Evolutionary conservation across 2,888 invertebrate genomes (phyloP).

Genomic region (Hydroisotoma schaefferi): DNA sequence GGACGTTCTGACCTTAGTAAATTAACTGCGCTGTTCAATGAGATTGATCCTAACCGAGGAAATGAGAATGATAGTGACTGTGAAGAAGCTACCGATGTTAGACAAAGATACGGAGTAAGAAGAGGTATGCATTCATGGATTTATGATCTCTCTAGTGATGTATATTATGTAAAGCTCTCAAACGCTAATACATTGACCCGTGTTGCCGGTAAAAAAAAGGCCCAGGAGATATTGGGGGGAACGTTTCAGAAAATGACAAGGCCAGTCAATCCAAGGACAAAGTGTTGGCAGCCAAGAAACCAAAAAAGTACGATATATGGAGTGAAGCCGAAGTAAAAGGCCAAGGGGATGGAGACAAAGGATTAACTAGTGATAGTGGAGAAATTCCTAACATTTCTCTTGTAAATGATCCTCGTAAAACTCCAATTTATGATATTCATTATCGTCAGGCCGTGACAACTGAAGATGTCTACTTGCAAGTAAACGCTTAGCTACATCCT

Average conservation of each 20-base stretch:
- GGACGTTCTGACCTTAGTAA: constrained; percentile 14
- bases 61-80: constrained; percentile 51
- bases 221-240: constrained; percentile 54
- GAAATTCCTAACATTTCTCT: constrained; percentile 50
- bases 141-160: not conserved
- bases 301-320: constrained; percentile 41
- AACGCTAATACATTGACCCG: not conserved
- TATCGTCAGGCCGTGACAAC: constrained; percentile 81
- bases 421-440: constrained; percentile 72
- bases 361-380: no score
- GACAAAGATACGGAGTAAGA: no score
- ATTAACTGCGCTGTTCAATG: constrained; percentile 18
- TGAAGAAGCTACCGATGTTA: no score
- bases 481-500: no score
- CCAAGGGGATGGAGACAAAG: constrained; percentile 15
- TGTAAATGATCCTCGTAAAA: constrained; percentile 61
- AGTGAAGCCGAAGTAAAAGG: constrained; percentile 53
- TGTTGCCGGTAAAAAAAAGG: constrained; percentile 50
- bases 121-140: not conserved
- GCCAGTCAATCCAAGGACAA: not conserved
- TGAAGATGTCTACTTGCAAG: constrained; percentile 81
- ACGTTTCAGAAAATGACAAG: constrained; percentile 36
- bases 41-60: constrained; percentile 16
- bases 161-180: not conserved
- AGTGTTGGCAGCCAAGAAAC: not conserved